These are phyloP conservation scores for Enchytraeus crypticus DNA, from an alignment of 2,888 invertebrate species.

Conservation along the genomic window DNA sequence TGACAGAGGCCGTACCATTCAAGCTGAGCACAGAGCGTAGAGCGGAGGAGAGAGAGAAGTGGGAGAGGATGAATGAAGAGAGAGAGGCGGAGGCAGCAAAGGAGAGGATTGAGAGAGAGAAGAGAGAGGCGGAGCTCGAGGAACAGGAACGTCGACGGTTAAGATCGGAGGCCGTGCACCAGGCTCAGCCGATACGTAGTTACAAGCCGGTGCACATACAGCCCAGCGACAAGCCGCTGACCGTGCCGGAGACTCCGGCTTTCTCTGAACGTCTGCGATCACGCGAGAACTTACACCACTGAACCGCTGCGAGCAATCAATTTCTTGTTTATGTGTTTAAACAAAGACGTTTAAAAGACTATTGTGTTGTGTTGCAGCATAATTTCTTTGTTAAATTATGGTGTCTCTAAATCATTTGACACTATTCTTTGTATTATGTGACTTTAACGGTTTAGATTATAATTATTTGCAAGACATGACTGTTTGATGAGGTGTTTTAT, in stretches of 20 bases:
- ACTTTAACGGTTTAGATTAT: too few species aligned
- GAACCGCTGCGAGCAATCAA: too few species aligned
- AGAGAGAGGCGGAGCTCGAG: conserved; percentile 33
- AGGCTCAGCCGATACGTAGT: conserved; percentile 37
- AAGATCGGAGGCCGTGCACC: conserved; percentile 37
- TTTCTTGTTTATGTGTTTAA: too few species aligned
- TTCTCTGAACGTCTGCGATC: conserved; percentile 31
- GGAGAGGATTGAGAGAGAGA: conserved; percentile 6
- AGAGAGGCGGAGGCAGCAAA: conserved; percentile 28
- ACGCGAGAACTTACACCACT: too few species aligned
- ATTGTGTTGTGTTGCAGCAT: too few species aligned
- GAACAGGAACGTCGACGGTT: conserved; percentile 32
- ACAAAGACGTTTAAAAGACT: too few species aligned
- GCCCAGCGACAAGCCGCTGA: conserved; percentile 50
- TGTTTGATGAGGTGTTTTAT: too few species aligned
- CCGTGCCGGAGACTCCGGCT: conserved; percentile 54
- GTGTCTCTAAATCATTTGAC: too few species aligned
- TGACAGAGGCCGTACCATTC: too few species aligned
- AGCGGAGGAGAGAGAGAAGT: conserved; percentile 48
- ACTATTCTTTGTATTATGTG: too few species aligned
- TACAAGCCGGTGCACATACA: conserved; percentile 36
- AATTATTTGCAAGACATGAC: too few species aligned
- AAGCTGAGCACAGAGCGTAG: conserved; percentile 60
- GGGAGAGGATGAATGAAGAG: conserved; percentile 35
- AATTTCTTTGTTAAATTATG: too few species aligned